Evolutionary conservation across 2,113 vertebrate species (phyloP).

Genomic region (Puntigrus tetrazona): DNA sequence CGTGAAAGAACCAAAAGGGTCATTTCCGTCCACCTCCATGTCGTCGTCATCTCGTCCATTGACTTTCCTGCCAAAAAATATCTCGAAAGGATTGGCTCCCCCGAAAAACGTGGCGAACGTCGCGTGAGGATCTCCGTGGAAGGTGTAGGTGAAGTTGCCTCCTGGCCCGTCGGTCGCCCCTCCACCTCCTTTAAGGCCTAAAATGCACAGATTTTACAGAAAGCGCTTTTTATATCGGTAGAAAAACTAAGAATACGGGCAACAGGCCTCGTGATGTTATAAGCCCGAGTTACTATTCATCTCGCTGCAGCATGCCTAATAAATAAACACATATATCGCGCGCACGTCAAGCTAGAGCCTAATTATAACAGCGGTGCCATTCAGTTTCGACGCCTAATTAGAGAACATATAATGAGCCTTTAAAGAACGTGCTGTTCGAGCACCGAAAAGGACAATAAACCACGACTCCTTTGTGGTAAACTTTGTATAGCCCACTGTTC

Average conservation of each 20-base stretch:
- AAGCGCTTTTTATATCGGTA: not conserved
- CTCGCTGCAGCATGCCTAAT: not conserved
- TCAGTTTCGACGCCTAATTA: not conserved
- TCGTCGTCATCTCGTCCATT: slow-evolving; percentile 90
- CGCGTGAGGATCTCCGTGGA: slow-evolving; percentile 96
- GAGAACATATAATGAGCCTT: not conserved
- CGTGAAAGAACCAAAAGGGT: slow-evolving; percentile 89
- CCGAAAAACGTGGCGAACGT: slow-evolving; percentile 98
- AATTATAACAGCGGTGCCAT: not conserved
- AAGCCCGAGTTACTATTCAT: not conserved
- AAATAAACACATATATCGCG: not conserved
- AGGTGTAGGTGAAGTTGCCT: slow-evolving; percentile 92
- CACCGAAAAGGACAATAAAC: not conserved
- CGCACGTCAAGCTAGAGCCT: not conserved
- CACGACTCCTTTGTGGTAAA: not conserved
- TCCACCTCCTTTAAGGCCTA: slow-evolving; percentile 94
- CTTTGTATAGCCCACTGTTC: not conserved
- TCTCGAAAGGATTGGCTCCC: slow-evolving; percentile 95
- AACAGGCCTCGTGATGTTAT: no score
- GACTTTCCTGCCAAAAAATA: slow-evolving; percentile 93
- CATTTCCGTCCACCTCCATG: slow-evolving; percentile 92
- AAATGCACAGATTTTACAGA: not conserved
- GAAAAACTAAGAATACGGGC: no score
- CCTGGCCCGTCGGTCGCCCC: slow-evolving; percentile 88
- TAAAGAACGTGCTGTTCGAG: not conserved